These are phyloP conservation scores for Hylomyscus alleni DNA, from an alignment of 2,797 vertebrate genomes.

Conservation along the genomic window DNA sequence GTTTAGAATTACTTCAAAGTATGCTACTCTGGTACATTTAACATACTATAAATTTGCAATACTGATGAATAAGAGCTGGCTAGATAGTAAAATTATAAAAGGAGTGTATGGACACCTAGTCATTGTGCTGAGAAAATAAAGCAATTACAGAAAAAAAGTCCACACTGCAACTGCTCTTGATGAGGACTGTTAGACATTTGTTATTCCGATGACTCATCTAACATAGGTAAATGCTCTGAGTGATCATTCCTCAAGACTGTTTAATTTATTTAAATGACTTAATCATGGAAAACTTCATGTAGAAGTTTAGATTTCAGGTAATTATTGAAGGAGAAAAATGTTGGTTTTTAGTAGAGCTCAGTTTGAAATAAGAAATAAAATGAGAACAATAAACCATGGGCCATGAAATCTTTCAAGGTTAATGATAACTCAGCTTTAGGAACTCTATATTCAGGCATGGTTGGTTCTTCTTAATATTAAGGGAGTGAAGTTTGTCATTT, in stretches of 20 bases:
- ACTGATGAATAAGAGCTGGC: constrained; percentile 68
- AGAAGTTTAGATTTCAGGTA: constrained; percentile 80
- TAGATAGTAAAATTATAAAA: constrained; percentile 72
- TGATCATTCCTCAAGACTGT: constrained; percentile 78
- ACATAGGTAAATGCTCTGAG: constrained; percentile 76
- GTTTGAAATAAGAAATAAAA: constrained; percentile 80
- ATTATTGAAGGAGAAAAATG: constrained; percentile 77
- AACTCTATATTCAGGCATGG: constrained; percentile 30
- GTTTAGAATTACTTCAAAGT: constrained; percentile 71
- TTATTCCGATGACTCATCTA: constrained; percentile 81
- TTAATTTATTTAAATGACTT: constrained; percentile 83
- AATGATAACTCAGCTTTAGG: constrained; percentile 70
- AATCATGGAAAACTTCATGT: constrained; percentile 74
- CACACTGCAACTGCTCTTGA: constrained; percentile 68
- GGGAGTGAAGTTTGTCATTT: constrained; percentile 2
- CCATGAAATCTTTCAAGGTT: constrained; percentile 78
- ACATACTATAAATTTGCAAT: constrained; percentile 75
- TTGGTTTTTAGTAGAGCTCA: constrained; percentile 67
- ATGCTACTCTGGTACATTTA: constrained; percentile 66
- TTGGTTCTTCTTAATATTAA: constrained; percentile 16
- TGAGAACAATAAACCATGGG: constrained; percentile 77
- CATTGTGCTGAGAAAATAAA: constrained; percentile 78
- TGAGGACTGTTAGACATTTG: constrained; percentile 75
- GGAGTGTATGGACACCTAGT: constrained; percentile 68
- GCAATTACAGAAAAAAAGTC: constrained; percentile 75